phyloP scores from a whole-genome alignment of 2,113 vertebrate genomes.

The Fregetta grallaria region DNA sequence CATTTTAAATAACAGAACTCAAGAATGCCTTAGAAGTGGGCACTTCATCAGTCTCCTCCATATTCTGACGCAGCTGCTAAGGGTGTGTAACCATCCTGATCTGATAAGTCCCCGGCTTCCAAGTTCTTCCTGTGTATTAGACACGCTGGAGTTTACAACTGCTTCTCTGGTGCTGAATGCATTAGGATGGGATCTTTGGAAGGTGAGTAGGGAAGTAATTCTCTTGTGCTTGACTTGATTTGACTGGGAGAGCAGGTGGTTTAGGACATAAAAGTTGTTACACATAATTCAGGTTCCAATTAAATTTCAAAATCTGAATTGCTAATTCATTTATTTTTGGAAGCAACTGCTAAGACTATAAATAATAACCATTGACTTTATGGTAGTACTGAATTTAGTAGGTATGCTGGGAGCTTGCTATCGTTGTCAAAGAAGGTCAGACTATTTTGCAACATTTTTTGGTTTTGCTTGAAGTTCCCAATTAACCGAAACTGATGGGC shows the following conservation, averaged over 20 bases:
- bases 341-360: not conserved
- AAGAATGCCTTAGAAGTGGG: slow-evolving; percentile 85
- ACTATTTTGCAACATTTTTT: not conserved
- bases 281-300: not conserved
- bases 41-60: slow-evolving; percentile 85
- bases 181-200: slow-evolving; percentile 73
- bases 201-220: slow-evolving; percentile 62
- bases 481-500: not conserved
- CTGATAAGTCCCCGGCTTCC: slow-evolving; percentile 77
- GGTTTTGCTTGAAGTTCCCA: not conserved
- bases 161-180: slow-evolving; percentile 81
- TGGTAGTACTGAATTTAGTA: not conserved
- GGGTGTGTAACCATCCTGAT: slow-evolving; percentile 88
- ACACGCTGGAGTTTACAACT: slow-evolving; percentile 69
- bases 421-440: not conserved
- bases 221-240: not conserved
- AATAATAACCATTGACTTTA: not conserved
- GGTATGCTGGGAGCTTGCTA: not conserved
- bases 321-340: not conserved
- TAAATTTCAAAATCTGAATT: not conserved
- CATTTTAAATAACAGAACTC: slow-evolving; percentile 68
- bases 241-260: not conserved
- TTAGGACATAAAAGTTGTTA: not conserved
- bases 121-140: slow-evolving; percentile 73
- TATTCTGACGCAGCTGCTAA: slow-evolving; percentile 83